phyloP scores from a whole-genome alignment of 2,888 invertebrate genomes.

The Cepaea hortensis region DNA sequence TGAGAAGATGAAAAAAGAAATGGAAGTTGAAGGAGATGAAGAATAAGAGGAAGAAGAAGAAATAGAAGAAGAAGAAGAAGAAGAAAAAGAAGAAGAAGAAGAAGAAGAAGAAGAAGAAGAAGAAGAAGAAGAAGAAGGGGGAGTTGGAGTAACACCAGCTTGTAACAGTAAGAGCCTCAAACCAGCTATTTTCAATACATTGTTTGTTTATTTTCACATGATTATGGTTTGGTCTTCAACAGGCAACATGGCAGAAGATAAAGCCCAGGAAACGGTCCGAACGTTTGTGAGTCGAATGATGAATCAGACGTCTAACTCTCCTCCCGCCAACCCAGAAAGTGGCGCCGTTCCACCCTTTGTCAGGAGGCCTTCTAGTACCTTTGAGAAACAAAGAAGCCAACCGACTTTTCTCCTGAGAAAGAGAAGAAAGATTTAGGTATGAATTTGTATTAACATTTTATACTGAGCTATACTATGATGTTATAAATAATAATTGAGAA shows the following conservation, averaged over 20 bases:
- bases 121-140: too few relatives aligned
- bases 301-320: conserved; percentile 29
- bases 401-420: conserved; percentile 55
- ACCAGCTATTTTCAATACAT: background rate
- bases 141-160: too few relatives aligned
- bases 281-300: conserved; percentile 57
- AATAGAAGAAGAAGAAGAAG: too few relatives aligned
- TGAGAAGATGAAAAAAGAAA: too few relatives aligned
- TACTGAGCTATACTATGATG: background rate
- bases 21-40: too few relatives aligned
- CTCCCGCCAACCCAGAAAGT: conserved; percentile 1
- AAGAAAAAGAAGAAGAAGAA: too few relatives aligned
- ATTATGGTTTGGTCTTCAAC: background rate
- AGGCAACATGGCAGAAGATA: conserved; percentile 53
- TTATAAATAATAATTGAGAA: background rate
- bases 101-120: too few relatives aligned
- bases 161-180: background rate
- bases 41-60: too few relatives aligned
- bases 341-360: conserved; percentile 5
- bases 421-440: conserved; percentile 49
- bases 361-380: conserved; percentile 40
- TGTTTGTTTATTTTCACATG: background rate
- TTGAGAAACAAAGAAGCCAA: conserved; percentile 56
- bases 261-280: conserved; percentile 56
- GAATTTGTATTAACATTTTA: background rate